These are phyloP conservation scores for Anorthoa munda DNA, from an alignment of 2,888 invertebrate species.

Conservation along the genomic window DNA sequence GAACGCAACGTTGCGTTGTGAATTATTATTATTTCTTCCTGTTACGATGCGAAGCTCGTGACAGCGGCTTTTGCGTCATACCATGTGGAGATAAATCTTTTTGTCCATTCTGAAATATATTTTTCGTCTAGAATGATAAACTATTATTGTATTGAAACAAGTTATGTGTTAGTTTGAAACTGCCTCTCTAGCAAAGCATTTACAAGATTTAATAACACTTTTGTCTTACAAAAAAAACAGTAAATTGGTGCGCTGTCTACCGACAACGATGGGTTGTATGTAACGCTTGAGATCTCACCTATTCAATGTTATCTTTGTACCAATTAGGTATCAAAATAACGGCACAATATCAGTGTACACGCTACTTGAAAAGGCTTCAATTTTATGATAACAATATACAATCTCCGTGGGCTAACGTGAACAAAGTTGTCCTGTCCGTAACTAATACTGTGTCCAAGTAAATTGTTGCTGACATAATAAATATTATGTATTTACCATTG, in stretches of 20 bases:
- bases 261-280: not conserved
- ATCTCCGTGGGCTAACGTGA: not conserved
- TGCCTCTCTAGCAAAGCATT: conserved; percentile 11
- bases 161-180: conserved; percentile 6
- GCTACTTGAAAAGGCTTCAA: conserved; percentile 24
- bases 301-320: conserved; percentile 8
- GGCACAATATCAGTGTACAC: conserved; percentile 2
- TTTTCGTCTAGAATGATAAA: conserved; percentile 22
- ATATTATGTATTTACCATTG: conserved; percentile 22
- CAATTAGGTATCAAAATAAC: conserved; percentile 30
- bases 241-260: not conserved
- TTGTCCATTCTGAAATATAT: conserved; percentile 32
- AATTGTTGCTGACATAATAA: conserved; percentile 24
- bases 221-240: not conserved
- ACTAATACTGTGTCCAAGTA: conserved; percentile 6
- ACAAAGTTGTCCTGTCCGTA: conserved; percentile 9
- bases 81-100: conserved; percentile 44
- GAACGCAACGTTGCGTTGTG: conserved; percentile 36
- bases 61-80: conserved; percentile 64
- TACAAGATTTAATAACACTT: not conserved
- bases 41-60: conserved; percentile 54
- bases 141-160: conserved; percentile 14
- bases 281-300: conserved; percentile 23
- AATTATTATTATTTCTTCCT: conserved; percentile 53
- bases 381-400: conserved; percentile 15